Conservation (phyloP, 2,888 invertebrate species). For the Spilosoma lubricipeda region DNA sequence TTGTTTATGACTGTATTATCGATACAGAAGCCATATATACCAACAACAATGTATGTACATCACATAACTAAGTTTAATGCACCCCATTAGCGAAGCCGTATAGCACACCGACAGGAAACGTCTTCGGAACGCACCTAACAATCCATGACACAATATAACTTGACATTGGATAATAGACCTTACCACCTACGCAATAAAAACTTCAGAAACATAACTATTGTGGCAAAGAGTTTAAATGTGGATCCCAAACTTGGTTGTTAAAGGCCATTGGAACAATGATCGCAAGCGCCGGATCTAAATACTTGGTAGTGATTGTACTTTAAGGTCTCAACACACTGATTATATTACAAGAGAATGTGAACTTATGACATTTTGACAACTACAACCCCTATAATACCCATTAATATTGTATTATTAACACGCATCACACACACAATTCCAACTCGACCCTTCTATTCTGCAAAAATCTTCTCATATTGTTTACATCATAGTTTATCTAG, state of each 20-base stretch:
- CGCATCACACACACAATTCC: not conserved
- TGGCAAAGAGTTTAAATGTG: conserved; percentile 19
- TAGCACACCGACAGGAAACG: conserved; percentile 37
- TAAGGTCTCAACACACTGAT: not conserved
- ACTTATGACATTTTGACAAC: not conserved
- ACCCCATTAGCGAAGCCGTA: conserved; percentile 21
- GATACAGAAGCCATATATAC: conserved; percentile 25
- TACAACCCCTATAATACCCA: not conserved
- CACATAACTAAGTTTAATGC: conserved; percentile 24
- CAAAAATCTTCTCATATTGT: too few species aligned
- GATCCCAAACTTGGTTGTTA: conserved; percentile 29
- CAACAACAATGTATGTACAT: not conserved
- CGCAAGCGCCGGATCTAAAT: conserved; percentile 22
- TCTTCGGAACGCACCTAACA: conserved; percentile 22
- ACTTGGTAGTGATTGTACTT: conserved; percentile 11
- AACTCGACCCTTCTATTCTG: not conserved
- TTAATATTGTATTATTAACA: not conserved
- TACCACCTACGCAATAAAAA: conserved; percentile 45
- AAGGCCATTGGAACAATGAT: conserved; percentile 36
- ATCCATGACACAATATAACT: conserved; percentile 29
- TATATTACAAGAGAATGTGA: not conserved
- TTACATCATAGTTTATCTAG: too few species aligned
- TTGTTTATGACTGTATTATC: not conserved
- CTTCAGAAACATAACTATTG: conserved; percentile 2
- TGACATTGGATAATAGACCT: conserved; percentile 48